Percentiles rank a stretch among this genome's conserved stretches.
Evolutionary conservation across 2,888 invertebrate species (phyloP).

Genomic region (Agrochola lota): DNA sequence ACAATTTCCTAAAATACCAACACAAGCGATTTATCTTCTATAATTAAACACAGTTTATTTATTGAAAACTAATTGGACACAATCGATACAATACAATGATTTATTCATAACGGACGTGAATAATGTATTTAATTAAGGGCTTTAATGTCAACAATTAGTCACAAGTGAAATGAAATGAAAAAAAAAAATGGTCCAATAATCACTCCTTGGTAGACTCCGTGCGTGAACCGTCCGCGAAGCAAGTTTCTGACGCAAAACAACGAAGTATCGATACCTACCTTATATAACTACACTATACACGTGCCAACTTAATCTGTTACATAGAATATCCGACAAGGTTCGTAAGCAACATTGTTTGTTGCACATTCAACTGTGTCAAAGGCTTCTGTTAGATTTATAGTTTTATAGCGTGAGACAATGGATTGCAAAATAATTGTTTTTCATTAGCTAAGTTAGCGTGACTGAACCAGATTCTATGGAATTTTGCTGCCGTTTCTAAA

Average conservation of each 20-base stretch:
- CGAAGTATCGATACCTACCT: slow-evolving; percentile 69
- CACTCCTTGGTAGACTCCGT: slow-evolving; percentile 66
- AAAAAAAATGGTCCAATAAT: slow-evolving; percentile 73
- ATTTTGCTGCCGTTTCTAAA: slow-evolving; percentile 78
- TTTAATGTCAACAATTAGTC: slow-evolving; percentile 59
- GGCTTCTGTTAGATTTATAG: slow-evolving; percentile 75
- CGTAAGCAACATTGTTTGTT: slow-evolving; percentile 68
- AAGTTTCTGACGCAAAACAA: slow-evolving; percentile 69
- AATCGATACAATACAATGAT: slow-evolving; percentile 32
- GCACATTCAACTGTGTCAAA: slow-evolving; percentile 69
- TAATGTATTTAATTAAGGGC: slow-evolving; percentile 40
- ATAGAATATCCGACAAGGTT: slow-evolving; percentile 58
- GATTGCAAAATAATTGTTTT: slow-evolving; percentile 76
- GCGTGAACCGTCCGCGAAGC: slow-evolving; percentile 51
- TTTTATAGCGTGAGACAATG: slow-evolving; percentile 73
- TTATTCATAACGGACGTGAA: slow-evolving; percentile 36
- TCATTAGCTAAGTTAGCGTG: slow-evolving; percentile 72
- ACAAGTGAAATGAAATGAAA: slow-evolving; percentile 53
- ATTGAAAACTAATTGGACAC: slow-evolving; percentile 50
- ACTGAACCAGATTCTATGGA: slow-evolving; percentile 76
- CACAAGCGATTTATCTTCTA: slow-evolving; percentile 38
- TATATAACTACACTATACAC: slow-evolving; percentile 73
- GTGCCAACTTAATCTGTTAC: slow-evolving; percentile 74
- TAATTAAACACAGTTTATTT: slow-evolving; percentile 44
- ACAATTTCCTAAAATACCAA: slow-evolving; percentile 40